phyloP scores from a whole-genome alignment of 2,888 invertebrate species.

The Prosapia bicincta region DNA sequence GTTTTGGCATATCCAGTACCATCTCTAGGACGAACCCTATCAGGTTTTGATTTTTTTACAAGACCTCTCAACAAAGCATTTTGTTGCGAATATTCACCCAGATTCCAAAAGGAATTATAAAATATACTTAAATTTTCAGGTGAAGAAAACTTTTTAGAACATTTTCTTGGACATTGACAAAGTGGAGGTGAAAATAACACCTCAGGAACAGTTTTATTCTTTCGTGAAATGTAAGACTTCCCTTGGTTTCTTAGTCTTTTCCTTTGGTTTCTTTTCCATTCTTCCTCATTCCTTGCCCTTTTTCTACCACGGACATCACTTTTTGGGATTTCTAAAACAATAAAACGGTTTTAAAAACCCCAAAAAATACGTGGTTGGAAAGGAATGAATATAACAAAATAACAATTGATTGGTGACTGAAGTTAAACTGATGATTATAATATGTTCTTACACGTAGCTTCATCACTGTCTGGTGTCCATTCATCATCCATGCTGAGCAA shows the following conservation, averaged over 20 bases:
- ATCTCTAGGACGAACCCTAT: constrained; percentile 12
- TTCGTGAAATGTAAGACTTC: not conserved
- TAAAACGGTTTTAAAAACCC: constrained; percentile 12
- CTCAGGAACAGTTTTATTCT: constrained; percentile 11
- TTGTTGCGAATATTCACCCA: constrained; percentile 15
- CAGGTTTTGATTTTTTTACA: not conserved
- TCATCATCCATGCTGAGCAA: no score
- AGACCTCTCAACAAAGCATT: constrained; percentile 5
- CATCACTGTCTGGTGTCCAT: no score
- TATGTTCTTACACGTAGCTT: no score
- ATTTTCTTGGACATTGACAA: constrained; percentile 1
- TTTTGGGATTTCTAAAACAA: constrained; percentile 16
- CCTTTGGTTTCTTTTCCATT: constrained; percentile 2
- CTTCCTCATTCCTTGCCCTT: not conserved
- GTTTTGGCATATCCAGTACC: not conserved
- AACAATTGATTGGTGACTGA: no score
- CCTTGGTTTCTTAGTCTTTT: not conserved
- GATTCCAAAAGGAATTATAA: constrained; percentile 7
- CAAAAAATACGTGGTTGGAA: no score
- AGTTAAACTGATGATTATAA: no score
- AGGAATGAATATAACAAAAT: no score
- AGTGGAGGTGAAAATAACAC: not conserved
- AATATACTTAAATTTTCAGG: not conserved
- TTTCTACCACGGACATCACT: no score
- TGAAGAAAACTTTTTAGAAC: constrained; percentile 1